Percentiles rank a stretch among this genome's conserved stretches.
Evolutionary conservation across 2,888 invertebrate species (phyloP).

Genomic region (Balanococcus diminutus): DNA sequence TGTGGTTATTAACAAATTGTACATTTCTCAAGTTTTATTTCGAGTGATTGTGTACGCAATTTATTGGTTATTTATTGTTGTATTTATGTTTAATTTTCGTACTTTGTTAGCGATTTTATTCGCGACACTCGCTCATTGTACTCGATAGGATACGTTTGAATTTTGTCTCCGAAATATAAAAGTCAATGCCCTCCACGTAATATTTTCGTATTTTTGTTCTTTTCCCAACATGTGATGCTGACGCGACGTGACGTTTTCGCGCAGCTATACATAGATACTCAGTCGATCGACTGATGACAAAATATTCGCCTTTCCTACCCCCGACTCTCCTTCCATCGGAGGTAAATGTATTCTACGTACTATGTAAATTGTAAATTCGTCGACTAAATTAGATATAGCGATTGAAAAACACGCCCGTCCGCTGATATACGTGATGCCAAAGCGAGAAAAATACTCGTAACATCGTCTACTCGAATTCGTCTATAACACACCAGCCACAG

Average conservation of each 20-base stretch:
- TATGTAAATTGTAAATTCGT: not conserved
- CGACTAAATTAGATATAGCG: conserved; percentile 17
- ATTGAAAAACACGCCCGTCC: conserved; percentile 15
- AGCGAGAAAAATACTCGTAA: not conserved
- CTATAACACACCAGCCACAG: not conserved
- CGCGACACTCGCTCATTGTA: too few relatives aligned
- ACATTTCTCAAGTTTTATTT: too few relatives aligned
- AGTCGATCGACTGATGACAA: not conserved
- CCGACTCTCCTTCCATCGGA: not conserved
- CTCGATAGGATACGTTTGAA: too few relatives aligned
- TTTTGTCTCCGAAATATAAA: too few relatives aligned
- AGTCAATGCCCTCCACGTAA: too few relatives aligned
- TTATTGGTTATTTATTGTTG: too few relatives aligned
- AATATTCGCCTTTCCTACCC: not conserved
- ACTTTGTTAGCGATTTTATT: too few relatives aligned
- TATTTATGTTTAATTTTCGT: too few relatives aligned
- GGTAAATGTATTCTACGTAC: not conserved
- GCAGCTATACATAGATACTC: not conserved
- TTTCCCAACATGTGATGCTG: too few relatives aligned
- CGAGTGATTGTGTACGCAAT: too few relatives aligned
- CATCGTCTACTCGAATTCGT: conserved; percentile 8
- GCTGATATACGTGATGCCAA: not conserved
- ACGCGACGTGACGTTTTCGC: not conserved
- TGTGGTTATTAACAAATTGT: too few relatives aligned
- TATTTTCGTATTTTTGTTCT: too few relatives aligned